Base-by-base conservation (phyloP, 2,888 invertebrate species). In the Erebia epiphron region DNA sequence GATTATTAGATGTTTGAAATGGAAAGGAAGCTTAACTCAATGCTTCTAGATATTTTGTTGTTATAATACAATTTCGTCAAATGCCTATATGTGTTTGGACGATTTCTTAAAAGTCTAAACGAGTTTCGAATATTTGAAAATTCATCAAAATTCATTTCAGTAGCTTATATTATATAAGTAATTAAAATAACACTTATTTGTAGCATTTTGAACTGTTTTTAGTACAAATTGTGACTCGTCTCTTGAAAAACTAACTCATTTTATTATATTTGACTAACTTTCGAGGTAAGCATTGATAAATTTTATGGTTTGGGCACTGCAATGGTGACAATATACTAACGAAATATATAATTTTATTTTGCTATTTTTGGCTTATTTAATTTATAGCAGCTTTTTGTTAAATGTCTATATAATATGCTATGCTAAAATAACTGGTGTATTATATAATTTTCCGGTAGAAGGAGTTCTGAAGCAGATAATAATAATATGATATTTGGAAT, bases 261-360 rank as follows among this genome's bases (percentile, higher is more conserved):
- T 13, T 18, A 18, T 21, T 57, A 21, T 18, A 18, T 65, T 64
- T 67, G 61, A 68, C 70, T 73, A 73, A 73, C 64, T 35, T 18
- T 52, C 21, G 64, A 73, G 72, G 72, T 73, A 70, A 70, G 70
- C 66, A 56, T 57, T 41, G 35, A 64, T 54, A 11, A 1, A 52
- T 16, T 16, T 14, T 54, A 64, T 21, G 26, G 62, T 63, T 63
- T 64, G 52, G 64, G 35, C 11, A 10, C 35, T 64, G 54, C 16
- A 10, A 52, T 64, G 64, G 41, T 54, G 13, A 18, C 35, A 14
- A 16, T 49, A 49, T 62, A 61, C 46, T 62, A 62, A 62, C 46
- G 18, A 62, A 18, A 46, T 46, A 46, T 46, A 43, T 61, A 8
- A 16, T 61, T 11, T 35, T 8, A n/a, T 43, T 41, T 43, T 60